phyloP scores from a whole-genome alignment of 2,113 vertebrate genomes.

The Tenrec ecaudatus region DNA sequence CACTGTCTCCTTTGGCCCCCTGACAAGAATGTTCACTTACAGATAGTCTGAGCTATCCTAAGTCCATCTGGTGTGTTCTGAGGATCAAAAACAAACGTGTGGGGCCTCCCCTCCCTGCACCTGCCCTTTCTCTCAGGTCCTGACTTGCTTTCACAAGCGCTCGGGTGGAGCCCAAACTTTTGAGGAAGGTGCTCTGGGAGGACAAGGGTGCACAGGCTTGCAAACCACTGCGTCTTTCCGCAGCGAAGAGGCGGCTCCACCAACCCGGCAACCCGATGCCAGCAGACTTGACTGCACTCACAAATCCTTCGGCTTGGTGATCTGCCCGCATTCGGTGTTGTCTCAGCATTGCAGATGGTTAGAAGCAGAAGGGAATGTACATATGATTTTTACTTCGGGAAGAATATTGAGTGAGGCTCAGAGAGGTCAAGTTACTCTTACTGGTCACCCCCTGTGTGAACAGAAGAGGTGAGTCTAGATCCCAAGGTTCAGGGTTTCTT shows the following conservation, averaged over 20 bases:
- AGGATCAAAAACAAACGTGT: slow-evolving; percentile 66
- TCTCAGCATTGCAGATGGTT: not conserved
- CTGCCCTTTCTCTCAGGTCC: slow-evolving; percentile 33
- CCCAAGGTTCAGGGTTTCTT: not conserved
- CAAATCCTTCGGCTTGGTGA: not conserved
- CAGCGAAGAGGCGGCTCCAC: not conserved
- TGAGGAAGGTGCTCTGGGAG: not conserved
- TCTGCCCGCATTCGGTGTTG: not conserved
- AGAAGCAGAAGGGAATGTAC: not conserved
- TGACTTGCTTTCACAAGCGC: slow-evolving; percentile 44
- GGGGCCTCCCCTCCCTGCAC: not conserved
- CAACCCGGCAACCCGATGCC: not conserved
- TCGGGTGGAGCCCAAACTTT: slow-evolving; percentile 53
- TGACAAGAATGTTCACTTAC: slow-evolving; percentile 75
- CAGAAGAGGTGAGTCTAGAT: not conserved
- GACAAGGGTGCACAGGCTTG: not conserved
- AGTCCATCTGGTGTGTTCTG: slow-evolving; percentile 68
- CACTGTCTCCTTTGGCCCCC: slow-evolving; percentile 68
- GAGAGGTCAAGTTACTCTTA: not conserved
- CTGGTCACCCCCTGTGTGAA: not conserved
- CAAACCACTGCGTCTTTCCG: not conserved
- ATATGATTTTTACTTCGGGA: not conserved
- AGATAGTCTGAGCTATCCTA: slow-evolving; percentile 71
- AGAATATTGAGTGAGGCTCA: not conserved
- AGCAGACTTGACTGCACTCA: not conserved